Evolutionary conservation across 2,113 vertebrate genomes (phyloP), one percentile per base, ranked within the genome.

Genomic region (Chloebia gouldiae): DNA sequence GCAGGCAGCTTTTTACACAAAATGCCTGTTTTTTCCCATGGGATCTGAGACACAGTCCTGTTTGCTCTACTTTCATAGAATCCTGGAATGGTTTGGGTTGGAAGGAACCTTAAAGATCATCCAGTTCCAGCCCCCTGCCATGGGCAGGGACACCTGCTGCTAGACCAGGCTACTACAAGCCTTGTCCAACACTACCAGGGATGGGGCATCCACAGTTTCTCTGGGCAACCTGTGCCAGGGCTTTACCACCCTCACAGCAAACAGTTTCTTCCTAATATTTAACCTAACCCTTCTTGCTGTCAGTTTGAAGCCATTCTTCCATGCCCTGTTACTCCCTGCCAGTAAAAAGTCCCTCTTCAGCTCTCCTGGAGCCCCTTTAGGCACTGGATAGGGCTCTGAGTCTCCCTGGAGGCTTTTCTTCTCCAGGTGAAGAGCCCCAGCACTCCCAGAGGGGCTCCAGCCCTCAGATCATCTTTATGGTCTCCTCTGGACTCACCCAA

Each of bases 11-110:
- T 84, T 92, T 83, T 59, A 31, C 70, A 82, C 31, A 77, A 82
- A 83, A 63, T 28, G 21, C 15, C 16, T 27, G 1, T 9, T 39
- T n/a, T 37, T 31, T 0, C 2, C 51, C 56, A 4, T 4, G 12
- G 84, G 23, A 71, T 83, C 60, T 70, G 8, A 23, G 54, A 60
- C 51, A 85, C 4, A 44, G 27, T 33, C 54, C 56, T 68, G 33
- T 51, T 21, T 64, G 35, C 42, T 76, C 54, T 50, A 63, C 16
- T 61, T 70, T 60, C 63, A 69, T 0, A 49, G 25, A 42, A 13
- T 37, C 40, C 56, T 28, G 8, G 31, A 56, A 56, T 7, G 40
- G 25, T 70, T 83, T 90, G 64, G 47, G 56, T 11, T 44, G 35
- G 56, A 83, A 63, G 5, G 15, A 18, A 56, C 42, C 40, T 63